A percentile compares a stretch with the other conserved stretches of the same genome.
Conservation (phyloP, 2,888 invertebrate genomes). For the Phrixothrix hirtus region DNA sequence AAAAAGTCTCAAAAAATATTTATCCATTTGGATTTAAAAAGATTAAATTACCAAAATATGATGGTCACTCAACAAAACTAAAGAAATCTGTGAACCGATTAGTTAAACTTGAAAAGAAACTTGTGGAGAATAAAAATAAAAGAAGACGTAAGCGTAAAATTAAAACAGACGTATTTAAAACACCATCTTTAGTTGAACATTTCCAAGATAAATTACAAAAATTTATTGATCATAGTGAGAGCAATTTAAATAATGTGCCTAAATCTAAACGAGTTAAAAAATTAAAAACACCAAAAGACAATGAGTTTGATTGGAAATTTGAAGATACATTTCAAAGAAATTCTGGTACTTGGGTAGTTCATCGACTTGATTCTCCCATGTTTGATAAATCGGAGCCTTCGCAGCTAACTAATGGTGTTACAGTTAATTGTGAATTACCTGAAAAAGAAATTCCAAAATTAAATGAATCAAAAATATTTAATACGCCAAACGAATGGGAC, state of each 20-base stretch:
- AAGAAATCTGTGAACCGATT: constrained; percentile 47
- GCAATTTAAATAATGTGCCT: background rate
- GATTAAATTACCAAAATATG: constrained; percentile 52
- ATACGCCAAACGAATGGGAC: constrained; percentile 58
- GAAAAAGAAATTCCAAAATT: too few relatives aligned
- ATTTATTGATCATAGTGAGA: constrained; percentile 11
- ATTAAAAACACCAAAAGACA: background rate
- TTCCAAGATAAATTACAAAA: constrained; percentile 5
- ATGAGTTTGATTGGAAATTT: constrained; percentile 29
- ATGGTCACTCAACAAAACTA: constrained; percentile 43
- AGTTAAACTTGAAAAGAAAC: constrained; percentile 49
- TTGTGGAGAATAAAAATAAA: constrained; percentile 42
- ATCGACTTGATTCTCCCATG: background rate
- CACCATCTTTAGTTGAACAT: background rate
- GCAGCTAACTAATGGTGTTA: background rate
- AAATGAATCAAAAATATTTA: too few relatives aligned
- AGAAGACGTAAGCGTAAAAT: background rate
- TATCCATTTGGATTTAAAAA: constrained; percentile 70
- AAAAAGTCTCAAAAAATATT: constrained; percentile 61
- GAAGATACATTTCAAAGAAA: constrained; percentile 47
- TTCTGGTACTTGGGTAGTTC: constrained; percentile 50
- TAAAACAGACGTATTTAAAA: background rate
- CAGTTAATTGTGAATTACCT: background rate
- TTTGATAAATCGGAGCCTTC: background rate
- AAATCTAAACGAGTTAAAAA: constrained; percentile 9